Percentiles rank a stretch among this genome's conserved stretches.
phyloP scores from a whole-genome alignment of 2,888 invertebrate genomes.

The Microctonus aethiopoides region DNA sequence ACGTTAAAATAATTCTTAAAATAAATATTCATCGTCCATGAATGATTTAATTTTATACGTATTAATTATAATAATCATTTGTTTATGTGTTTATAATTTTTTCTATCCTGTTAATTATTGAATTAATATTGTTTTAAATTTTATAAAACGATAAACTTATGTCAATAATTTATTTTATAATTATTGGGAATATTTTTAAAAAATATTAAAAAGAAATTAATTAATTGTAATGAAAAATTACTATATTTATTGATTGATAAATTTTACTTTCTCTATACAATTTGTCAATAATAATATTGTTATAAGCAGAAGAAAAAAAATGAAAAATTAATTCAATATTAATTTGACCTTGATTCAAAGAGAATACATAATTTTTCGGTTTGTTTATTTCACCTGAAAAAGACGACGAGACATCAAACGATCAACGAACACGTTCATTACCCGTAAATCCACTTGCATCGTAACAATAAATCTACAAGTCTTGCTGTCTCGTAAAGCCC shows the following conservation, averaged over 20 bases:
- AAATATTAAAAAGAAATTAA: background rate
- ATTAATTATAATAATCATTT: too few relatives aligned
- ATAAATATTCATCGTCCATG: background rate
- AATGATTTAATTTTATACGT: background rate
- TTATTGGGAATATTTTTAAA: too few relatives aligned
- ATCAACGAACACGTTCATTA: conserved; percentile 1
- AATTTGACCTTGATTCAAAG: too few relatives aligned
- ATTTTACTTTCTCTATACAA: background rate
- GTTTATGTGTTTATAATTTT: too few relatives aligned
- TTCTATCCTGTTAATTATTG: background rate
- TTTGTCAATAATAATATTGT: too few relatives aligned
- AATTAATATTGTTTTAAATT: background rate
- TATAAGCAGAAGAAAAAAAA: conserved; percentile 11
- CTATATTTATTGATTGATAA: background rate
- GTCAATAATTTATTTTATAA: conserved; percentile 28
- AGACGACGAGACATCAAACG: background rate
- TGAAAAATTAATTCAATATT: background rate
- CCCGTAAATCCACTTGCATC: conserved; percentile 26
- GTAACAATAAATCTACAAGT: conserved; percentile 30
- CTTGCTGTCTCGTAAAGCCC: conserved; percentile 33
- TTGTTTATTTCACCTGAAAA: background rate
- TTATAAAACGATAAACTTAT: background rate
- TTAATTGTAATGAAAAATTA: too few relatives aligned
- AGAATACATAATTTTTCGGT: too few relatives aligned
- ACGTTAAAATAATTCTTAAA: background rate